Conservation (phyloP, 2,797 vertebrate genomes). For the Fratercula arctica region DNA sequence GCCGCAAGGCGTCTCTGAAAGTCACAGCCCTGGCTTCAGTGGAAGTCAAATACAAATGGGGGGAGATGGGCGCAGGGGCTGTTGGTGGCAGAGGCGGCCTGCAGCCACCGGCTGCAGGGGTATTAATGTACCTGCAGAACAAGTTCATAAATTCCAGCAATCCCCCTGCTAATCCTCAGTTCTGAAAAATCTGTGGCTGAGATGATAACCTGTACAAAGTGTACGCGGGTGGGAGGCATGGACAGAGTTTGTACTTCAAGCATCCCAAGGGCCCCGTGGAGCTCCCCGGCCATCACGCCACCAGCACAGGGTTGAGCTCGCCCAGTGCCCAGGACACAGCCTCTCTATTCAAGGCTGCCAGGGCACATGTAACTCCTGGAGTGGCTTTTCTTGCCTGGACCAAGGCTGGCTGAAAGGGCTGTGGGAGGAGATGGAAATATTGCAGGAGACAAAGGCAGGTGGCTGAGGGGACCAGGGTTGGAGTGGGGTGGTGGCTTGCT, state of each 20-base stretch:
- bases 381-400: neutral
- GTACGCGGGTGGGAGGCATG: neutral
- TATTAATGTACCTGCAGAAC: neutral
- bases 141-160: neutral
- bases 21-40: neutral
- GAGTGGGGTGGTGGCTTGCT: neutral
- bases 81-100: neutral
- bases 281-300: rapidly evolving
- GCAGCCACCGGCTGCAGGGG: neutral
- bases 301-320: rapidly evolving
- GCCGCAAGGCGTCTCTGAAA: neutral
- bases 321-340: rapidly evolving
- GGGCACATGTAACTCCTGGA: neutral
- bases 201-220: neutral
- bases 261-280: neutral
- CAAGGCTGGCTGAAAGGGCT: neutral
- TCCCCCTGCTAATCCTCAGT: neutral
- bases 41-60: neutral
- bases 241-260: neutral
- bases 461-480: neutral
- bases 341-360: neutral
- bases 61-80: neutral
- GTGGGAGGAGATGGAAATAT: neutral
- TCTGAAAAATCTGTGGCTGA: neutral
- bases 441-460: neutral